Conservation (phyloP, 1,140 invertebrate genomes). For the Trinorchestia longiramus region DNA sequence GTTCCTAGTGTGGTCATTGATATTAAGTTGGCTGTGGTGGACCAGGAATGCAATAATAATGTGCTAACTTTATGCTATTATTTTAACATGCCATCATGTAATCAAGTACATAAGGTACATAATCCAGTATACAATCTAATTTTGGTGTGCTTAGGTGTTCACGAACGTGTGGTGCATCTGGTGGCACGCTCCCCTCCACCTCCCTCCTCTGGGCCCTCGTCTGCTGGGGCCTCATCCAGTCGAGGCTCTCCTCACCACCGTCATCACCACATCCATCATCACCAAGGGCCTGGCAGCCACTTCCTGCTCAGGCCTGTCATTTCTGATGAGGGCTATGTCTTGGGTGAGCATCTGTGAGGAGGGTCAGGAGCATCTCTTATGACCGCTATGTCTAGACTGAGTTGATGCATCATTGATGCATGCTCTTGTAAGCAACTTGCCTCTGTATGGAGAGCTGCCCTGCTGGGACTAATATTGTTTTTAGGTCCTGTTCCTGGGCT, state of each 20-base stretch:
- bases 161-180: conserved; percentile 93
- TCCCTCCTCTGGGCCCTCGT: conserved; percentile 68
- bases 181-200: conserved; percentile 85
- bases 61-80: too few species aligned
- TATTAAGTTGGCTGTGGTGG: too few species aligned
- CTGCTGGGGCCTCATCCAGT: neutral
- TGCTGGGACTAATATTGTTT: too few species aligned
- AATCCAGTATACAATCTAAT: conserved; percentile 7
- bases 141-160: conserved; percentile 76
- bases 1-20: too few species aligned
- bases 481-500: too few species aligned
- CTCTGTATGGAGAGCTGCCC: too few species aligned
- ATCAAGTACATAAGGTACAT: neutral
- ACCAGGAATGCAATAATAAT: too few species aligned
- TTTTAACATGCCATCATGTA: too few species aligned
- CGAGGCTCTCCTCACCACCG: conserved; percentile 60
- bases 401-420: neutral
- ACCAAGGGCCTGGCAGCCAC: conserved; percentile 60
- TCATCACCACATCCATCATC: conserved; percentile 65
- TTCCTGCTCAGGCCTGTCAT: conserved; percentile 62
- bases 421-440: too few species aligned
- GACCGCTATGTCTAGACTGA: neutral
- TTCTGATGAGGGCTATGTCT: conserved; percentile 60
- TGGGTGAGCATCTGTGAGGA: conserved; percentile 45
- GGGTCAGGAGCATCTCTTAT: neutral